Percentiles rank a stretch among this genome's conserved stretches.
phyloP scores from a whole-genome alignment of 2,113 vertebrate species.

The Brachypodius melanocephalos region DNA sequence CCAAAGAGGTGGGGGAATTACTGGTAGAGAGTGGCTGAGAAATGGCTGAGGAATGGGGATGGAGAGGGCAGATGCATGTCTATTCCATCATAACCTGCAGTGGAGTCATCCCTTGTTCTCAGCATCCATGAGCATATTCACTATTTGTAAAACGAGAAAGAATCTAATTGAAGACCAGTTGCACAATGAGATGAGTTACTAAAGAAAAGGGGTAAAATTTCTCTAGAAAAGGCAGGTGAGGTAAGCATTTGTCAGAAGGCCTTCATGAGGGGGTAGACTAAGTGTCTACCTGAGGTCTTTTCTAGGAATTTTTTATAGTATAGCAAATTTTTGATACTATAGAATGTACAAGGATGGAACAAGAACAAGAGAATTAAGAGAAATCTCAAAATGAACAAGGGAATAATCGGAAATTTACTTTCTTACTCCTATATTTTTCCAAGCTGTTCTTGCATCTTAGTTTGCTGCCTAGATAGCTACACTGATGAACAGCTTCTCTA shows the following conservation, averaged over 20 bases:
- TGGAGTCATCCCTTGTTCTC: not conserved
- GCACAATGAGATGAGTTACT: not conserved
- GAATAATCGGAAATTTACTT: not conserved
- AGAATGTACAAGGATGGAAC: not conserved
- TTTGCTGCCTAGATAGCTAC: not conserved
- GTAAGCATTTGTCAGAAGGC: not conserved
- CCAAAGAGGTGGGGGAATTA: not conserved
- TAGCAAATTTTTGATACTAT: not conserved
- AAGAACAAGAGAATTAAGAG: not conserved
- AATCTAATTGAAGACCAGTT: not conserved
- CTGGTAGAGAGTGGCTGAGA: not conserved
- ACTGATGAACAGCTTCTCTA: not conserved
- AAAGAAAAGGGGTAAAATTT: not conserved
- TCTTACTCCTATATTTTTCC: not conserved
- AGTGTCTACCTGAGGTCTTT: not conserved
- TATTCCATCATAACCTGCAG: not conserved
- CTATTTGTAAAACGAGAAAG: not conserved
- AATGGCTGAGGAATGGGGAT: not conserved
- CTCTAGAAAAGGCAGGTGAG: not conserved
- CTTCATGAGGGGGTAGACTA: no score
- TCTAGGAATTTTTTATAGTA: not conserved
- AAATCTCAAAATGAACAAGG: not conserved
- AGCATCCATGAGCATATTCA: rapidly evolving
- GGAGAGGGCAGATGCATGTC: not conserved
- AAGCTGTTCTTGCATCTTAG: not conserved